Percentiles rank a stretch among this genome's conserved stretches.
phyloP scores from a whole-genome alignment of 2,113 vertebrate genomes.

The Phylloscopus trochilus region DNA sequence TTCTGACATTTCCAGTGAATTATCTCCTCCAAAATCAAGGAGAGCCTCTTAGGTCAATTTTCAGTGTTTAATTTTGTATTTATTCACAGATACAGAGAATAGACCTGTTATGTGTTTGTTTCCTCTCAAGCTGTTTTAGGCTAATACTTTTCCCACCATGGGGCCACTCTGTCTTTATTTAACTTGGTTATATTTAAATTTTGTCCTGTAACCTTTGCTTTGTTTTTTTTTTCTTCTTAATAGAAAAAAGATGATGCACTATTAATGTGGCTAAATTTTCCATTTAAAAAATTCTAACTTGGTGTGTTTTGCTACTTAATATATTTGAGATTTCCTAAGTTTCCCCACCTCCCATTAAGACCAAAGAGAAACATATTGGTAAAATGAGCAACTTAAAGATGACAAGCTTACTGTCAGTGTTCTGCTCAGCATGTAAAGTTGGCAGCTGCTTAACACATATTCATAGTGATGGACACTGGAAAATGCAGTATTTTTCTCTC shows the following conservation, averaged over 20 bases:
- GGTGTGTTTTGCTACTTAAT: background rate
- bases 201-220: conserved; percentile 12
- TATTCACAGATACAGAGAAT: conserved; percentile 18
- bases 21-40: background rate
- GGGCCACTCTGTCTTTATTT: conserved; percentile 9
- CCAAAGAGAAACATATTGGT: conserved; percentile 23
- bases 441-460: conserved; percentile 24
- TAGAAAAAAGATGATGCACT: conserved; percentile 36
- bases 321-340: conserved; percentile 22
- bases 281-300: conserved; percentile 28
- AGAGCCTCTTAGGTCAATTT: background rate
- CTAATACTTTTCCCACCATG: conserved; percentile 19
- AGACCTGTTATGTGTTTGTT: background rate
- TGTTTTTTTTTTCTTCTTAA: conserved; percentile 15
- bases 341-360: background rate
- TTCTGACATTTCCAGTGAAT: background rate
- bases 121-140: conserved; percentile 10
- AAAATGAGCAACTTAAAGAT: conserved; percentile 34
- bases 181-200: conserved; percentile 31
- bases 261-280: conserved; percentile 48
- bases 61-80: background rate
- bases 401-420: conserved; percentile 25
- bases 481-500: conserved; percentile 38
- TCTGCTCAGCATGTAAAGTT: conserved; percentile 31
- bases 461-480: conserved; percentile 31